Evolutionary conservation across 2,888 invertebrate genomes (phyloP), one percentile per base, ranked within the genome.

Genomic region (Tiliacea citrago): DNA sequence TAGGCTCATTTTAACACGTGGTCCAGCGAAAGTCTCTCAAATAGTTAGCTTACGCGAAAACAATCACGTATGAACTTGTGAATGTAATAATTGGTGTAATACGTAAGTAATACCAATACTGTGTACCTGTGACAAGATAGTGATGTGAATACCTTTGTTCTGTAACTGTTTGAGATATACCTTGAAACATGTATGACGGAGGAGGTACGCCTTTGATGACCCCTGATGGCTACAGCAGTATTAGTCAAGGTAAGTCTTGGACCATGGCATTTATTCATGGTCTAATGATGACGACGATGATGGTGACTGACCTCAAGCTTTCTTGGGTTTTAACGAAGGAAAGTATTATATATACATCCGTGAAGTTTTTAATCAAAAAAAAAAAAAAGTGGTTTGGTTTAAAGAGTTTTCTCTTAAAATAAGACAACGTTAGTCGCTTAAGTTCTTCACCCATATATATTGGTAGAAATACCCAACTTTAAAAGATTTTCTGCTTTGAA

Each of bases 191-290:
- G 95, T 95, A 90, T 67, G 93, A 91, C 85, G 91, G 91, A 57
- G 95, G 96, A 0, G 94, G 92, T 21, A 96, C 96, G 0, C 96
- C 96, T 12, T 87, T 96, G 80, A 95, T 96, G 94, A 94, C 95
- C 5, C 96, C 96, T 0, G 96, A 96, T 91, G 96, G 96, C 3
- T 96, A 96, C 90, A 94, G 94, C 92, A 93, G 92, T 77, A 91
- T 96, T 77, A 92, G 94, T 79, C 95, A 96, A 96, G 96, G 96
- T 96, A 91, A 84, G 86, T 51, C 29, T 39, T 8, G 29, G n/a
- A 49, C 9, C 49, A 18, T 58, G 55, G 4, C 5, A 42, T 71
- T 57, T 61, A 45, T 21, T 57, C 21, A 42, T 21, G 4, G 51
- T 51, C 9, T 5, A 51, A 21, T 66, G 47, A 70, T 66, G 53